Conservation (phyloP, 1,140 invertebrate genomes). For the Drosophila trapezifrons region DNA sequence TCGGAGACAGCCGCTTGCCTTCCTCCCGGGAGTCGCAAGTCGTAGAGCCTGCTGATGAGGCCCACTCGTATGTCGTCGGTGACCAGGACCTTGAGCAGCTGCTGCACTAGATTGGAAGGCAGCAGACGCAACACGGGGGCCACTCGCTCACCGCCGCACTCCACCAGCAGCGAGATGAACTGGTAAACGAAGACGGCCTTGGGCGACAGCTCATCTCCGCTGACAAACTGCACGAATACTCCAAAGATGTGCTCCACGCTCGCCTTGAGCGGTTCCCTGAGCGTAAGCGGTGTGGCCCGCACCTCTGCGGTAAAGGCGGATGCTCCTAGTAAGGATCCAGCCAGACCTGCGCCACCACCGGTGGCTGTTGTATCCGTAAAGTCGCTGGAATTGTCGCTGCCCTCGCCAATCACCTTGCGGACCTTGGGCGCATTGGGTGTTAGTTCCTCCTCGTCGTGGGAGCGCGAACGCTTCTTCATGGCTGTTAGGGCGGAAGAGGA, state of each 20-base stretch:
- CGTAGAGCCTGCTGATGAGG: constrained; percentile 87
- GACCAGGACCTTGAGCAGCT: constrained; percentile 89
- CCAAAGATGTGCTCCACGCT: constrained; percentile 88
- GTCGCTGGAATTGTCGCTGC: constrained; percentile 86
- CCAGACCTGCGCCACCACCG: constrained; percentile 75
- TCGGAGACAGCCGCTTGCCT: constrained; percentile 92
- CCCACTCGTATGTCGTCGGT: constrained; percentile 82
- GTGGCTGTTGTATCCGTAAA: constrained; percentile 85
- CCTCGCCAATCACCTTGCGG: constrained; percentile 86
- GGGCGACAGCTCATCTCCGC: constrained; percentile 91
- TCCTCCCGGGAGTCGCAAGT: constrained; percentile 89
- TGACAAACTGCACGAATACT: constrained; percentile 90
- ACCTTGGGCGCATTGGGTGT: constrained; percentile 86
- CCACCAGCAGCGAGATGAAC: constrained; percentile 92
- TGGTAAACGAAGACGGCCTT: constrained; percentile 94
- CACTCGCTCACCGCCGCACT: constrained; percentile 91
- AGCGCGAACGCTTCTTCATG: constrained; percentile 86
- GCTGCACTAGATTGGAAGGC: constrained; percentile 90
- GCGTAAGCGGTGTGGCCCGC: constrained; percentile 55
- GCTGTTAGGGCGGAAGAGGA: constrained; percentile 45
- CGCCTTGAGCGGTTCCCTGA: constrained; percentile 87
- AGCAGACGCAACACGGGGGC: constrained; percentile 91
- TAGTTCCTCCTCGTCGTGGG: constrained; percentile 87
- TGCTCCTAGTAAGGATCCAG: constrained; percentile 22
- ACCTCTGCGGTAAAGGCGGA: constrained; percentile 35